phyloP scores from a whole-genome alignment of 2,113 vertebrate genomes.

The Galeopterus variegatus region DNA sequence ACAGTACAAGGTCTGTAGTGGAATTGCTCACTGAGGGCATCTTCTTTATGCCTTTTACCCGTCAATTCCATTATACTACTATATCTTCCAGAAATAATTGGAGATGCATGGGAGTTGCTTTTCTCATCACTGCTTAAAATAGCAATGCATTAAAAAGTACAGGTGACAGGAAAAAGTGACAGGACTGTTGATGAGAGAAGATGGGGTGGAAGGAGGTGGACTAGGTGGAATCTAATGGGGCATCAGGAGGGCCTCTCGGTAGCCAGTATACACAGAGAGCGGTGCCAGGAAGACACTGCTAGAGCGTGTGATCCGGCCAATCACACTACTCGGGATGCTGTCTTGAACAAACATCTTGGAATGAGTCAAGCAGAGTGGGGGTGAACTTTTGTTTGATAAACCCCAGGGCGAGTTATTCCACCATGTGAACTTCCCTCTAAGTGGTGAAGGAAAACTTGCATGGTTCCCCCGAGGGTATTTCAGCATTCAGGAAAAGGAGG shows the following conservation, averaged over 20 bases:
- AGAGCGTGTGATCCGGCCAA: accelerated
- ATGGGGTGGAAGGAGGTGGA: background rate
- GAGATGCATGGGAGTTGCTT: too few species aligned
- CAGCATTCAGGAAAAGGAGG: constrained; percentile 1
- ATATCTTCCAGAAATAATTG: too few species aligned
- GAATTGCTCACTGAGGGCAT: background rate
- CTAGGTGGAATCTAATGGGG: background rate
- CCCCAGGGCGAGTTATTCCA: background rate
- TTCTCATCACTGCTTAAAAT: too few species aligned
- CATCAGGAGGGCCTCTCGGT: background rate
- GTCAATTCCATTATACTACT: too few species aligned
- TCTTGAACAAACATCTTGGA: background rate
- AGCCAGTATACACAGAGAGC: background rate
- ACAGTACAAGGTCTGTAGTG: accelerated
- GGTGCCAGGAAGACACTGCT: background rate
- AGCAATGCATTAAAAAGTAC: too few species aligned
- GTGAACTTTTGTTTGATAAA: background rate
- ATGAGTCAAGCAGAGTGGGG: background rate
- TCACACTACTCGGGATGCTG: background rate
- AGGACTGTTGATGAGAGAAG: background rate
- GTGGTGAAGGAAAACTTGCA: background rate
- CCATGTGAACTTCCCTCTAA: constrained; percentile 10
- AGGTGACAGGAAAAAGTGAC: too few species aligned
- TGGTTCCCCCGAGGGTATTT: background rate
- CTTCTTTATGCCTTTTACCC: background rate